Evolutionary conservation across 2,888 invertebrate genomes (phyloP).

Genomic region (Serrognathus titanus): DNA sequence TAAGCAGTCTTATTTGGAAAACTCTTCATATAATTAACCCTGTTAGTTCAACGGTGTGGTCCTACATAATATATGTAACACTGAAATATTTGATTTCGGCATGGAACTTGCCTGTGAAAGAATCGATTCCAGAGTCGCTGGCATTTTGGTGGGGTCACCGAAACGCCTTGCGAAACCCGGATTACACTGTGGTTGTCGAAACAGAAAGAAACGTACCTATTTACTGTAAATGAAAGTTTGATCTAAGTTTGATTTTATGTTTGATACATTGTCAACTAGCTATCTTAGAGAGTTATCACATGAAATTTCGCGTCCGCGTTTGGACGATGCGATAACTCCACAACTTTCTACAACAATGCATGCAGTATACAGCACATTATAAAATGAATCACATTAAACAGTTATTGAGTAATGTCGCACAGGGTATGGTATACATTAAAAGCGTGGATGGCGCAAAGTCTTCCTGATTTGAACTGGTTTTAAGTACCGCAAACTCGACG

Average conservation of each 20-base stretch:
- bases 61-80: conserved; percentile 31
- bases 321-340: conserved; percentile 19
- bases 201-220: conserved; percentile 9
- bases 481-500: conserved; percentile 10
- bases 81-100: conserved; percentile 17
- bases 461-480: conserved; percentile 16
- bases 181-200: conserved; percentile 15
- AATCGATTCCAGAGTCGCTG: no score
- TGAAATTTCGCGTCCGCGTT: conserved; percentile 19
- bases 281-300: conserved; percentile 30
- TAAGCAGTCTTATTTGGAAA: conserved; percentile 45
- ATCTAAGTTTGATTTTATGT: conserved; percentile 15
- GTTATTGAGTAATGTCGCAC: conserved; percentile 39
- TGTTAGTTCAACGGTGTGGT: conserved; percentile 45
- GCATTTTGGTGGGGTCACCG: no score
- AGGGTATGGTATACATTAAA: conserved; percentile 32
- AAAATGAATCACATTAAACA: conserved; percentile 46
- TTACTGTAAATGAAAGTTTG: conserved; percentile 13
- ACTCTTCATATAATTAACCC: conserved; percentile 45
- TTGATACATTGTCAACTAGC: conserved; percentile 24
- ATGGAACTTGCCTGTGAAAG: conserved; percentile 1
- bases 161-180: background rate
- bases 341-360: conserved; percentile 42
- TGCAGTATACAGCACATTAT: conserved; percentile 46
- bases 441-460: conserved; percentile 25